A percentile compares a stretch with the other conserved stretches of the same genome.
Conservation (phyloP, 2,797 vertebrate genomes). For the Falco cherrug region DNA sequence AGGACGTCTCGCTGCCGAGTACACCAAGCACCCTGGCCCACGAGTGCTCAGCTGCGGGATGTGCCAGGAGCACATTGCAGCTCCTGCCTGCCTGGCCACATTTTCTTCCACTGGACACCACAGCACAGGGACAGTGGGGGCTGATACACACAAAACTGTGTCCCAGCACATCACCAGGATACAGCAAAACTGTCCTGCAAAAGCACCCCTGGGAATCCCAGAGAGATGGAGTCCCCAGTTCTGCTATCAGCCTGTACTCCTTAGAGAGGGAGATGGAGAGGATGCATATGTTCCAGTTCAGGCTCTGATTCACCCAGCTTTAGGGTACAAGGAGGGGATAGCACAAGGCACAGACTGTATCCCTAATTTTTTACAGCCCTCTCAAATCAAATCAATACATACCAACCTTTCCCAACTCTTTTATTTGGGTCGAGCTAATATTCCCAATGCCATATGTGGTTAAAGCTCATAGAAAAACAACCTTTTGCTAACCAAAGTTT, state of each 20-base stretch:
- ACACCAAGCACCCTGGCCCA: rapidly evolving
- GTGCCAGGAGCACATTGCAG: rapidly evolving
- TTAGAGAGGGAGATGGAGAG: neutral
- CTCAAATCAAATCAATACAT: neutral
- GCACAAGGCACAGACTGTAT: neutral
- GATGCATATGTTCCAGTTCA: neutral
- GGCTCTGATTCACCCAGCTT: neutral
- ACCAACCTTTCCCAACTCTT: neutral
- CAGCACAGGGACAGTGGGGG: rapidly evolving
- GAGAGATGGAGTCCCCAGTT: neutral
- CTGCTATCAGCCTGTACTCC: neutral
- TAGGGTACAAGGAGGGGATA: neutral
- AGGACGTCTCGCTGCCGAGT: rapidly evolving
- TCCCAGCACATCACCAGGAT: rapidly evolving
- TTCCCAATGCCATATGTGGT: neutral
- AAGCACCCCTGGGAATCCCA: neutral
- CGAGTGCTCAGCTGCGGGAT: rapidly evolving
- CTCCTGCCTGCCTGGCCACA: rapidly evolving
- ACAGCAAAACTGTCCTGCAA: neutral
- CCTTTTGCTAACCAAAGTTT: neutral
- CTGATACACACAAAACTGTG: rapidly evolving
- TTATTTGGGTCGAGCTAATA: neutral
- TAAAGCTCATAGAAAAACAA: neutral
- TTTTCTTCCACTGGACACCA: neutral
- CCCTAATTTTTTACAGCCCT: neutral